Conservation (phyloP, 2,113 vertebrate genomes). For the Paradoxurus hermaphroditus region DNA sequence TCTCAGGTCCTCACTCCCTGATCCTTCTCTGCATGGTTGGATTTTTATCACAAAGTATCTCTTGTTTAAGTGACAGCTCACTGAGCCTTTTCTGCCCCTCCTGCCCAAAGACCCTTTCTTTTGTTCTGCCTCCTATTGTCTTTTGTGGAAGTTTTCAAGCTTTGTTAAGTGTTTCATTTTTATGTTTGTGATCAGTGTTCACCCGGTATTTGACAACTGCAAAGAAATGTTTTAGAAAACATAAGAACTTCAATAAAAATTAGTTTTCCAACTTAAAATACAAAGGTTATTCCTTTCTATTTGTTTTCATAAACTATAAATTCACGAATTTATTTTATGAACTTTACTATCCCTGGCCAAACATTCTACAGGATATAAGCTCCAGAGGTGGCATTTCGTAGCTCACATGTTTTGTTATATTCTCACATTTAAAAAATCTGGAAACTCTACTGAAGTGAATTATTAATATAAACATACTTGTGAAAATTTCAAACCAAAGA, state of each 20-base stretch:
- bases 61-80: background rate
- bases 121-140: rapidly evolving
- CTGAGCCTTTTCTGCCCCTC: background rate
- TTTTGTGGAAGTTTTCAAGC: background rate
- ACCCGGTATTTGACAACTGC: background rate
- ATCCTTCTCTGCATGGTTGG: background rate
- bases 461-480: background rate
- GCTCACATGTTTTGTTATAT: background rate
- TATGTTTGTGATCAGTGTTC: background rate
- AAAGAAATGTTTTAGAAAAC: background rate
- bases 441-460: background rate
- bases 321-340: background rate
- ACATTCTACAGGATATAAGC: background rate
- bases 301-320: background rate
- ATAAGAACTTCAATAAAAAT: too few relatives aligned
- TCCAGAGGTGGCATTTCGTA: background rate
- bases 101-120: background rate
- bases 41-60: background rate
- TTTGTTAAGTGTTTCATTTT: background rate
- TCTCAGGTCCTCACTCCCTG: background rate
- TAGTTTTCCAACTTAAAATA: background rate
- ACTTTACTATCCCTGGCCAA: background rate
- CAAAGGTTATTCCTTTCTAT: background rate
- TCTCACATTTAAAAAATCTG: background rate
- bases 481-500: background rate